Evolutionary conservation across 1,140 invertebrate species (phyloP).

Genomic region (Temnothorax curvispinosus): DNA sequence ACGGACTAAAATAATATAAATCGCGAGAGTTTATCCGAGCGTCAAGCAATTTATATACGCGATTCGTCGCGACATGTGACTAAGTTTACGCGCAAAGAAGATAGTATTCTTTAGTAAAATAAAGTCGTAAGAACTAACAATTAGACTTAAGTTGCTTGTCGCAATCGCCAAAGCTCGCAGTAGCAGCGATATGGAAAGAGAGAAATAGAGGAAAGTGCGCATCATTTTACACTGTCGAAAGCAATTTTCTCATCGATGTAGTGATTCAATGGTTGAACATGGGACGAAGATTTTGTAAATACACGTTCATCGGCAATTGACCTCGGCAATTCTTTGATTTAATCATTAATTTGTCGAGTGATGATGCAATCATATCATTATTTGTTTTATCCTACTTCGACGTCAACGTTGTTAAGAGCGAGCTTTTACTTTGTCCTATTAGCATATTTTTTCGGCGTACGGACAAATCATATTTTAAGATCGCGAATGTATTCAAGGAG

Average conservation of each 20-base stretch:
- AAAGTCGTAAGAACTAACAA: conserved; percentile 45
- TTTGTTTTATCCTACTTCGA: conserved; percentile 46
- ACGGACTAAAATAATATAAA: conserved; percentile 62
- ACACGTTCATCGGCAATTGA: conserved; percentile 38
- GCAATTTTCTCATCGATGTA: conserved; percentile 7
- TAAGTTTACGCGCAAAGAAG: conserved; percentile 25
- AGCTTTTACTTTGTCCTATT: conserved; percentile 33
- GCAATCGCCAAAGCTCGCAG: conserved; percentile 67
- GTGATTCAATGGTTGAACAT: conserved; percentile 14
- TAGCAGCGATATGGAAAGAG: conserved; percentile 31
- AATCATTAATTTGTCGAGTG: conserved; percentile 7
- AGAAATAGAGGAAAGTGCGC: conserved; percentile 24
- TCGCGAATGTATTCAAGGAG: conserved; percentile 35
- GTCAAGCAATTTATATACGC: conserved; percentile 35
- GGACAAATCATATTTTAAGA: conserved; percentile 53
- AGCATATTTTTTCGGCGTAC: conserved; percentile 31
- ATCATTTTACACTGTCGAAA: background rate
- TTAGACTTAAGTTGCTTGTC: conserved; percentile 66
- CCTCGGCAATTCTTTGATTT: conserved; percentile 17
- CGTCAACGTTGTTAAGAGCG: background rate
- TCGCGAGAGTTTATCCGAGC: conserved; percentile 33
- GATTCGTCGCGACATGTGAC: conserved; percentile 35
- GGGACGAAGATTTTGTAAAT: conserved; percentile 62
- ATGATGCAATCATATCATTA: conserved; percentile 38
- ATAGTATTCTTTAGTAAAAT: conserved; percentile 56